A percentile compares a stretch with the other conserved stretches of the same genome.
Evolutionary conservation across 2,797 vertebrate genomes (phyloP).

Genomic region (Lepidocolaptes lacrymiger): DNA sequence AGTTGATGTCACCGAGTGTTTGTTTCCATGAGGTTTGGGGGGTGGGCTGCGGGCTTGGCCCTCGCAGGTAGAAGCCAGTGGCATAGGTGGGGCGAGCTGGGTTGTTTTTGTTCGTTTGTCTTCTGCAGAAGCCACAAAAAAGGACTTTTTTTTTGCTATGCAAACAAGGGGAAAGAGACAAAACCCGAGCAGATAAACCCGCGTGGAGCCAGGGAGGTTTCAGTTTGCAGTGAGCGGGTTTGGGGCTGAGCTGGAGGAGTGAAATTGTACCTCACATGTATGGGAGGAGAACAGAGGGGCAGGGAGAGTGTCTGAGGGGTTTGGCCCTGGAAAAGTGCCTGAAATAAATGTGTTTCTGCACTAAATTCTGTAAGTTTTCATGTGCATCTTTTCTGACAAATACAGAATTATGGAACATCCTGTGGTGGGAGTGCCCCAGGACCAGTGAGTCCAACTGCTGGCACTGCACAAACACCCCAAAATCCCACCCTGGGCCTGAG

Average conservation of each 20-base stretch:
- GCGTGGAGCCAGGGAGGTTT: not conserved
- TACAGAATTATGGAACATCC: not conserved
- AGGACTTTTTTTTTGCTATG: not conserved
- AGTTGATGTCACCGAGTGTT: not conserved
- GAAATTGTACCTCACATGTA: accelerated
- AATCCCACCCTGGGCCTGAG: not conserved
- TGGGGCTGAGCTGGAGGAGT: not conserved
- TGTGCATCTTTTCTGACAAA: not conserved
- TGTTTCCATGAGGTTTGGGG: not conserved
- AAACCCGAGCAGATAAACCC: not conserved
- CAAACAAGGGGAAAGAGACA: not conserved
- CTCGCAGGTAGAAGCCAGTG: not conserved
- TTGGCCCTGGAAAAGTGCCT: not conserved
- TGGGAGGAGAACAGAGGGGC: not conserved
- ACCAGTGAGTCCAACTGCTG: not conserved
- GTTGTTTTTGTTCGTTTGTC: slow-evolving; percentile 45
- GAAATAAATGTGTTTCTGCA: not conserved
- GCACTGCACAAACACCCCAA: not conserved
- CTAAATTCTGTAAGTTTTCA: not conserved
- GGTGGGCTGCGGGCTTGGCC: not conserved
- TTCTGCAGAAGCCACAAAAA: slow-evolving; percentile 46
- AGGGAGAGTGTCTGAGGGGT: not conserved
- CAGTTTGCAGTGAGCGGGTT: not conserved
- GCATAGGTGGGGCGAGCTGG: not conserved
- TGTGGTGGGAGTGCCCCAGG: not conserved